Conservation (phyloP, 2,888 invertebrate species). For the Stenchaetothrips biformis region DNA sequence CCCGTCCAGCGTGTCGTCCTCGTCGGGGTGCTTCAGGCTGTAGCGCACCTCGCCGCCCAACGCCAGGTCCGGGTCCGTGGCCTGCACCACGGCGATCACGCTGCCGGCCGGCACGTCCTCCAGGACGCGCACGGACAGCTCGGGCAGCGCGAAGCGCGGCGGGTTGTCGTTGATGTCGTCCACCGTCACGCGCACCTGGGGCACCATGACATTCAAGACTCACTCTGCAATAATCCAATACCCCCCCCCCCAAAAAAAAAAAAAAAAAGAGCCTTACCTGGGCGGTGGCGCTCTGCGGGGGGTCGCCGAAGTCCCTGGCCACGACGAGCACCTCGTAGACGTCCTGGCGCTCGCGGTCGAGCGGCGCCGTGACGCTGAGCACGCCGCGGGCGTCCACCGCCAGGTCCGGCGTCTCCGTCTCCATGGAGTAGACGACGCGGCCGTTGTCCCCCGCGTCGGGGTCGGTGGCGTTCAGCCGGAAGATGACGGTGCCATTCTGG, state of each 20-base stretch:
- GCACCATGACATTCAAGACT: too few relatives aligned
- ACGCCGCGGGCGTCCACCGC: constrained; percentile 73
- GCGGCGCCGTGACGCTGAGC: constrained; percentile 64
- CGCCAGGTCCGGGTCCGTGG: constrained; percentile 81
- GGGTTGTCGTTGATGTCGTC: constrained; percentile 89
- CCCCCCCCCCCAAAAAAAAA: too few relatives aligned
- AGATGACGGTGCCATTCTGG: constrained; percentile 77
- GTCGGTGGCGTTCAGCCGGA: constrained; percentile 77
- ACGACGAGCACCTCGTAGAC: constrained; percentile 72
- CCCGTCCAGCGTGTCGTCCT: constrained; percentile 55
- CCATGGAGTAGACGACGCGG: constrained; percentile 64
- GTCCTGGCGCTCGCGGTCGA: constrained; percentile 82
- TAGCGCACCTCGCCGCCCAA: constrained; percentile 76
- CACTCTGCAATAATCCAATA: too few relatives aligned
- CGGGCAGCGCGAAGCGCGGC: constrained; percentile 71
- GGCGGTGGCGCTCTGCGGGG: constrained; percentile 43
- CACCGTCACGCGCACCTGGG: constrained; percentile 68
- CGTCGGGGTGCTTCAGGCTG: constrained; percentile 50
- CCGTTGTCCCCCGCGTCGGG: constrained; percentile 78
- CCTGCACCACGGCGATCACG: constrained; percentile 76
- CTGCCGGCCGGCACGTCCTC: constrained; percentile 88
- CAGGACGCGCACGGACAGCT: constrained; percentile 73
- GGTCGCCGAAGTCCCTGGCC: constrained; percentile 70
- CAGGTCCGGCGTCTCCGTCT: constrained; percentile 74
- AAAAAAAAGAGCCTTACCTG: constrained; percentile 52